A percentile compares a stretch with the other conserved stretches of the same genome.
Evolutionary conservation across 35 echinoderm and acorn worm genomes (phyloP).

Genomic region (Apostichopus japonicus): DNA sequence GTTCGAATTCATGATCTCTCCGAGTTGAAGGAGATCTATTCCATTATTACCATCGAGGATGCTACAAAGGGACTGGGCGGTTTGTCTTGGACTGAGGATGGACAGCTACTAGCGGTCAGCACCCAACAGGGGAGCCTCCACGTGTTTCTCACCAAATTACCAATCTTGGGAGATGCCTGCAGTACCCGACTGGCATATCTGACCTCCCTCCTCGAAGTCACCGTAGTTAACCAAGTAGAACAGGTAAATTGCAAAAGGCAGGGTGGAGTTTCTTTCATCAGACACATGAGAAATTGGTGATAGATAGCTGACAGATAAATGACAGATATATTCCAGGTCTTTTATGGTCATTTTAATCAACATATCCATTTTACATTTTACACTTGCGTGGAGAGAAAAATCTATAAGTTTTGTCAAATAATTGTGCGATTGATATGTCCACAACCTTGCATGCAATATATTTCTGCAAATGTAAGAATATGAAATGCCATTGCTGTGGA

Average conservation of each 20-base stretch:
- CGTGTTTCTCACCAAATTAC: constrained; percentile 95
- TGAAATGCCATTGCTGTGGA: too few species aligned
- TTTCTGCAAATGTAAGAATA: too few species aligned
- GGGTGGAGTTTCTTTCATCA: too few species aligned
- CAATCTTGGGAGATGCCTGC: constrained; percentile 86
- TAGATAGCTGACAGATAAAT: too few species aligned
- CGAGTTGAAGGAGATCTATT: constrained; percentile 96
- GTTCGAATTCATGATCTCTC: constrained; percentile 97
- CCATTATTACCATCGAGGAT: constrained; percentile 91
- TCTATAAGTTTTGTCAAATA: too few species aligned
- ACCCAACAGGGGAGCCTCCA: constrained; percentile 77
- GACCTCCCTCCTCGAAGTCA: constrained; percentile 97
- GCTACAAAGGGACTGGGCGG: constrained; percentile 85
- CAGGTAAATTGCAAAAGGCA: constrained; percentile 61
- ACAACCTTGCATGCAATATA: too few species aligned
- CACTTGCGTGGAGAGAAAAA: too few species aligned
- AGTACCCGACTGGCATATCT: constrained; percentile 90
- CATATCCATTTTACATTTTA: too few species aligned
- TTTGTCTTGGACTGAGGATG: constrained; percentile 92
- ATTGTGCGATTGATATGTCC: too few species aligned
- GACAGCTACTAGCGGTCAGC: constrained; percentile 91
- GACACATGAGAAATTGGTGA: too few species aligned
- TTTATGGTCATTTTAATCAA: too few species aligned
- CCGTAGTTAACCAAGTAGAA: constrained; percentile 95
- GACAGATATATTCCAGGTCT: too few species aligned